Percentiles rank a stretch among this genome's conserved stretches.
phyloP scores from a whole-genome alignment of 2,888 invertebrate species.

The Sinohyriopsis cumingii region DNA sequence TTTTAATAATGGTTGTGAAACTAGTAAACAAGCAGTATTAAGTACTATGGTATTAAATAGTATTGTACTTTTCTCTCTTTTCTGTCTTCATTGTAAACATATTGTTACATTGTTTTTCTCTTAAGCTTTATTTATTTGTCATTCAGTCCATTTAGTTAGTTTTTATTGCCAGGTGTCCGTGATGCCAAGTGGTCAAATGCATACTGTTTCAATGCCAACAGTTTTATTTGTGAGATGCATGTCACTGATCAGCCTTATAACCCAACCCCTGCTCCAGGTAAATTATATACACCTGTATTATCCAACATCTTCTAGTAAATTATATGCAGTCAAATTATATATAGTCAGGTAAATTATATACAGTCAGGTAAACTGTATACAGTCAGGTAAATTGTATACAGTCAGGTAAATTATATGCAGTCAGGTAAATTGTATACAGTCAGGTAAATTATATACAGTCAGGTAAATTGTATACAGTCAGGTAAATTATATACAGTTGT shows the following conservation, averaged over 20 bases:
- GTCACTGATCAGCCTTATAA: slow-evolving; percentile 28
- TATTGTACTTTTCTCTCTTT: too few species aligned
- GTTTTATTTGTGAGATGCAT: slow-evolving; percentile 48
- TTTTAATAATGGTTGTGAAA: too few species aligned
- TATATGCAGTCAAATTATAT: slow-evolving; percentile 3
- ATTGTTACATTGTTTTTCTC: too few species aligned
- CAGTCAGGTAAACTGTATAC: slow-evolving; percentile 29
- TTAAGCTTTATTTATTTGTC: too few species aligned
- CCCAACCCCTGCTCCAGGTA: slow-evolving; percentile 31
- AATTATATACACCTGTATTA: background rate
- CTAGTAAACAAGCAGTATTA: too few species aligned
- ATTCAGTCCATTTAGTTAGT: background rate
- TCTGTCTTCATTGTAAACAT: too few species aligned
- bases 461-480: slow-evolving; percentile 3
- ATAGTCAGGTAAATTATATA: too few species aligned
- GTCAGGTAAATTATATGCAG: too few species aligned
- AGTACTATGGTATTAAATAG: too few species aligned
- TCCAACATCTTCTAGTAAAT: too few species aligned
- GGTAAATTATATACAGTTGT: background rate
- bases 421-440: too few species aligned
- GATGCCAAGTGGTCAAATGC: slow-evolving; percentile 46
- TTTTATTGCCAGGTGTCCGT: slow-evolving; percentile 18
- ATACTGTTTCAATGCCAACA: slow-evolving; percentile 44
- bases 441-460: slow-evolving; percentile 7
- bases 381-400: too few species aligned